Evolutionary conservation across 1,140 invertebrate genomes (phyloP).

Genomic region (Mercenaria mercenaria): DNA sequence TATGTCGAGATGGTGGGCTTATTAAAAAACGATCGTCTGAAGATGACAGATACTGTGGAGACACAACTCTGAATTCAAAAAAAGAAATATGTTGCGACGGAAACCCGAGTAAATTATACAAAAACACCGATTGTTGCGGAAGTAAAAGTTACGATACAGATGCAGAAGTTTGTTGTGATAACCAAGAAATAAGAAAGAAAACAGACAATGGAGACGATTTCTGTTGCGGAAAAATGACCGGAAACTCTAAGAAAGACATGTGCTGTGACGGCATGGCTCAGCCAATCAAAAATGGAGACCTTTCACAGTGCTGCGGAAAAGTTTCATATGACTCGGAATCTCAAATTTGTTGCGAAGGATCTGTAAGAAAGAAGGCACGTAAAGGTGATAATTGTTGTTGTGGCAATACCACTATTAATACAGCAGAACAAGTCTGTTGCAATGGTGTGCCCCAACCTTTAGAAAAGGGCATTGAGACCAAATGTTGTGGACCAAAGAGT

Average conservation of each 20-base stretch:
- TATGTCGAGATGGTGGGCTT: slow-evolving; percentile 34
- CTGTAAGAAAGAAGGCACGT: slow-evolving; percentile 25
- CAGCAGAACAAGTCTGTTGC: slow-evolving; percentile 44
- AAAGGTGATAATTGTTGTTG: slow-evolving; percentile 61
- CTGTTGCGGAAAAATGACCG: slow-evolving; percentile 50
- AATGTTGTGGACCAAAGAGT: slow-evolving; percentile 54
- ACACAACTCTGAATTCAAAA: slow-evolving; percentile 46
- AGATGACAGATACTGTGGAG: slow-evolving; percentile 53
- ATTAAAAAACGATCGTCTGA: slow-evolving; percentile 29
- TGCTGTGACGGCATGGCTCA: slow-evolving; percentile 49
- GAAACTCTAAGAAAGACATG: slow-evolving; percentile 49
- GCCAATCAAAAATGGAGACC: slow-evolving; percentile 28
- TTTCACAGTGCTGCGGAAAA: slow-evolving; percentile 48
- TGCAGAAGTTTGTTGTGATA: slow-evolving; percentile 42
- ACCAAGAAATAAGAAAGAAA: slow-evolving; percentile 47
- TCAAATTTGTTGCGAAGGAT: slow-evolving; percentile 38
- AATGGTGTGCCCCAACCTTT: slow-evolving; percentile 53
- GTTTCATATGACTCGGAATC: slow-evolving; percentile 41
- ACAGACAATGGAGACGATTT: slow-evolving; percentile 37
- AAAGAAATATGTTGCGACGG: slow-evolving; percentile 60
- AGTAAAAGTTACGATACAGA: slow-evolving; percentile 42
- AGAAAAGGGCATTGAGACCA: slow-evolving; percentile 44
- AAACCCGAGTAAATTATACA: slow-evolving; percentile 17
- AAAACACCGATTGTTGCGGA: slow-evolving; percentile 51
- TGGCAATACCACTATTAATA: slow-evolving; percentile 48